Evolutionary conservation across 1,140 invertebrate genomes (phyloP).

Genomic region (Brachionus sp.): DNA sequence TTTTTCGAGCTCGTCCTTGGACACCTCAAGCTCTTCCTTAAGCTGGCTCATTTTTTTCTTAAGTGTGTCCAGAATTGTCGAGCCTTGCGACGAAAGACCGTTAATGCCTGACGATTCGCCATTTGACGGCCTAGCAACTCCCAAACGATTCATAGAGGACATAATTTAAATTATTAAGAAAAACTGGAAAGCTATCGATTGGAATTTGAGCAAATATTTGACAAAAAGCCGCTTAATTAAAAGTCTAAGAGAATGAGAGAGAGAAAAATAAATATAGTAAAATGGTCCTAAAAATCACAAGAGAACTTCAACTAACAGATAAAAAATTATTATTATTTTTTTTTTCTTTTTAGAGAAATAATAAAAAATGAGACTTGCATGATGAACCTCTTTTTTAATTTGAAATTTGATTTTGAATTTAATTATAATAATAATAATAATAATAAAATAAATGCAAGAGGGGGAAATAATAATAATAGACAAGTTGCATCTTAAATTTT

Average conservation of each 20-base stretch:
- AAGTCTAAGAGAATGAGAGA: not conserved
- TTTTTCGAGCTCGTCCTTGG: slow-evolving; percentile 69
- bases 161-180: not conserved
- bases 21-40: slow-evolving; percentile 94
- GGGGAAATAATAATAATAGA: not conserved
- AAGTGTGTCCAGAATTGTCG: slow-evolving; percentile 63
- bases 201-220: not conserved
- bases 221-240: slow-evolving; percentile 18
- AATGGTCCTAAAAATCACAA: not conserved
- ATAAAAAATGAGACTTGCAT: slow-evolving; percentile 27
- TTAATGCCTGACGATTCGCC: not conserved
- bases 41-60: slow-evolving; percentile 99
- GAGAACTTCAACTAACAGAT: not conserved
- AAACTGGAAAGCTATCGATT: not conserved
- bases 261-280: not conserved
- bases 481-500: not conserved
- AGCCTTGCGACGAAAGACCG: not conserved
- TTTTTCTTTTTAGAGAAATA: not conserved
- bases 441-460: not conserved
- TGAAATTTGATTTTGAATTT: slow-evolving; percentile 34
- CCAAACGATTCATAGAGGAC: slow-evolving; percentile 15
- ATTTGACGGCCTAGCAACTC: not conserved
- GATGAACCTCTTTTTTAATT: slow-evolving; percentile 12
- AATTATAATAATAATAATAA: slow-evolving; percentile 18
- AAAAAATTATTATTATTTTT: not conserved